These are phyloP conservation scores for Delia radicum DNA, from an alignment of 1,140 invertebrate genomes.

Conservation along the genomic window DNA sequence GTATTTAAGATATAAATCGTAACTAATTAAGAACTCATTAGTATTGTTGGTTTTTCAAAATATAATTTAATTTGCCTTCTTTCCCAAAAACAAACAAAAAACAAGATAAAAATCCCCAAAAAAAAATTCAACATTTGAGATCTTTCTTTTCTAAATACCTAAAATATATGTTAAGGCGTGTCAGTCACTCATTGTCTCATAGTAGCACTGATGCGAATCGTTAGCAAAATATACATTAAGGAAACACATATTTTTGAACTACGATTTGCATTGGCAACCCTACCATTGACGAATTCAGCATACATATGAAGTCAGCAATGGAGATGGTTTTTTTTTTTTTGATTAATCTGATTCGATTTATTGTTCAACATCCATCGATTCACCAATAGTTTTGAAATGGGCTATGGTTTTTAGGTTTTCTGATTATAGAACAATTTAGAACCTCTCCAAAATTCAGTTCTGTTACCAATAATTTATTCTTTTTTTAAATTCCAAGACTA, in stretches of 20 bases:
- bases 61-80: not conserved
- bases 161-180: not conserved
- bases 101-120: not conserved
- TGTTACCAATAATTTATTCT: not conserved
- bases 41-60: slow-evolving; percentile 7
- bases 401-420: no score
- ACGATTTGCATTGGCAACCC: no score
- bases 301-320: no score
- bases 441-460: no score
- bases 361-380: no score
- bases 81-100: not conserved
- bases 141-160: not conserved
- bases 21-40: slow-evolving; percentile 21
- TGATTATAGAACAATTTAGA: no score
- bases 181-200: not conserved
- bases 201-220: slow-evolving; percentile 14
- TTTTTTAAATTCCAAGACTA: not conserved
- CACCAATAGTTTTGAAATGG: no score
- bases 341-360: no score
- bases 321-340: no score
- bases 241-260: not conserved
- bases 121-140: not conserved
- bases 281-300: no score
- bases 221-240: slow-evolving; percentile 12
- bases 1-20: slow-evolving; percentile 17